Base-by-base conservation (phyloP, 2,888 invertebrate genomes). In the Dicroscelio sp. region DNA sequence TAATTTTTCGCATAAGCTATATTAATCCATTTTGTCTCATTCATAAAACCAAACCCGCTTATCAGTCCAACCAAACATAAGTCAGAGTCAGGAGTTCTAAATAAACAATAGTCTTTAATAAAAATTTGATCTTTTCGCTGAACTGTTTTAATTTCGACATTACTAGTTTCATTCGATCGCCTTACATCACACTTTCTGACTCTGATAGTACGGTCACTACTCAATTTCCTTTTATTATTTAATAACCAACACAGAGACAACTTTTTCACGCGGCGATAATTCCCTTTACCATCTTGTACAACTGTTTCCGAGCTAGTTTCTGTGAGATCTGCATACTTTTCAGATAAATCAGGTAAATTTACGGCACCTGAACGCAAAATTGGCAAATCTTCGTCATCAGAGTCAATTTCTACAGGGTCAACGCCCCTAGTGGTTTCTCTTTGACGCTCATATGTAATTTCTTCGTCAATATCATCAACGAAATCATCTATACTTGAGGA, bases 381-480 rank as follows among this genome's bases (percentile, higher is more conserved):
- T 30, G 31, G 75, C 23, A 75, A n/a, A 43, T 75, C 75, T 75
- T 75, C 75, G 33, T 75, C 75, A n/a, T 58, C 58, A 17, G 75
- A 20, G 33, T 30, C 12, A 14, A 75, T 55, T 14, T 75, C 33
- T n/a, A n/a, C n/a, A n/a, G n/a, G n/a, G 25, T 31, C 55, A 23
- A 55, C 33, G 12, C 33, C 55, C 33, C 43, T 33, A 6, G 75
- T 27, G 17, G 52, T 23, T 33, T 33, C 33, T 33, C 35, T 55
- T 20, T 75, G 55, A n/a, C n/a, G n/a, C n/a, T n/a, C n/a, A n/a
- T n/a, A n/a, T 20, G 55, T 75, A 33, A 55, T 55, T 35, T 75
- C 75, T 55, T 31, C 75, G n/a, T 75, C 75, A n/a, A 75, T 75
- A n/a, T 75, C 75, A 55, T 75, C 75, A 55, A 52, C 52, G 5